phyloP scores from a whole-genome alignment of 30 jellyfish, hydroid and myxozoan genomes.

The Phacellophora camtschatica region DNA sequence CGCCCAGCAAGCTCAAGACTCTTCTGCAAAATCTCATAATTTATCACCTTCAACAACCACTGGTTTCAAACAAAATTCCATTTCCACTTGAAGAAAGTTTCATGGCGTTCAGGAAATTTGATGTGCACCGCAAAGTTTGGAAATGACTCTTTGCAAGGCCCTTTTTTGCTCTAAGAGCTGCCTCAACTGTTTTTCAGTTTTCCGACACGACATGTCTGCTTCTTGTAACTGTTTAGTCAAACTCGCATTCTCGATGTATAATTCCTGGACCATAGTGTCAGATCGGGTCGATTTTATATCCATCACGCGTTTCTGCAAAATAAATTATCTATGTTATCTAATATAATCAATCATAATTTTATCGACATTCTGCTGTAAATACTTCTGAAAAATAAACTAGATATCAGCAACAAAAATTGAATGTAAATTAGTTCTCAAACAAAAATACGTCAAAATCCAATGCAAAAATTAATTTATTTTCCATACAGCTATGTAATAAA shows the following conservation, averaged over 20 bases:
- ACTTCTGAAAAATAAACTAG: not conserved
- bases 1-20: no score
- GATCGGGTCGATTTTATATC: constrained; percentile 85
- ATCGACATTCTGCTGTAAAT: not conserved
- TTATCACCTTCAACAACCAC: no score
- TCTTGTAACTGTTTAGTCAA: constrained; percentile 78
- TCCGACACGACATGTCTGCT: constrained; percentile 74
- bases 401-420: not conserved
- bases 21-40: no score
- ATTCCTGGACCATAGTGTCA: constrained; percentile 83
- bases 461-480: no score
- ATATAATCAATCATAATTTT: no score
- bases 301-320: constrained; percentile 58
- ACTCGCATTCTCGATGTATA: constrained; percentile 87
- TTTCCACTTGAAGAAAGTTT: not conserved
- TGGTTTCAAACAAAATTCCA: no score
- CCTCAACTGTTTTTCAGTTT: constrained; percentile 81
- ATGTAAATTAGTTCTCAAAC: not conserved
- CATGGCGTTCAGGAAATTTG: constrained; percentile 45
- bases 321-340: not conserved
- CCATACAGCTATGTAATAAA: no score
- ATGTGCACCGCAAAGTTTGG: constrained; percentile 91
- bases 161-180: constrained; percentile 86
- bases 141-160: constrained; percentile 94
- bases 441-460: not conserved